These are phyloP conservation scores for Lumbricus terrestris DNA, from an alignment of 2,888 invertebrate species.

Conservation along the genomic window DNA sequence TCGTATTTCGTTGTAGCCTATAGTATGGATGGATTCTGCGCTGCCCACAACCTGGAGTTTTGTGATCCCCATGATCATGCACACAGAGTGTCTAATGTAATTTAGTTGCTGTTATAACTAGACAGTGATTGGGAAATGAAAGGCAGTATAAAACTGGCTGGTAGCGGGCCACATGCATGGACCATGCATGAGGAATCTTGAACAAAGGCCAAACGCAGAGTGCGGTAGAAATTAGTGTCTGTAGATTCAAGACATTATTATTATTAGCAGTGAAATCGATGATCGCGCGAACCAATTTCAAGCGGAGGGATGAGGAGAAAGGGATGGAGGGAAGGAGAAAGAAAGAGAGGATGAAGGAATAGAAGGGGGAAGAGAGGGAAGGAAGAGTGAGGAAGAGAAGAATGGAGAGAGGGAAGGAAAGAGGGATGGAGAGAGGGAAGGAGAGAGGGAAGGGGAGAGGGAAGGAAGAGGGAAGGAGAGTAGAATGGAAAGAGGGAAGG, in stretches of 20 bases:
- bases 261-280: background rate
- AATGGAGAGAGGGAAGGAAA: no score
- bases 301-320: background rate
- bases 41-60: background rate
- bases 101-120: background rate
- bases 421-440: background rate
- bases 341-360: background rate
- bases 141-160: background rate
- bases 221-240: background rate
- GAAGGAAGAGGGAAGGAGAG: no score
- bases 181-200: background rate
- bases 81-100: background rate
- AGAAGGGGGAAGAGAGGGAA: background rate
- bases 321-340: background rate
- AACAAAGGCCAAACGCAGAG: no score
- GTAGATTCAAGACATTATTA: background rate
- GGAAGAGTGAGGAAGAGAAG: no score
- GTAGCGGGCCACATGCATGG: background rate
- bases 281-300: background rate
- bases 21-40: background rate
- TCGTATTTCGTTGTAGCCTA: background rate
- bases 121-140: background rate
- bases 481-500: no score
- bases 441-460: no score
- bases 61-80: background rate